Evolutionary conservation across 2,888 invertebrate species (phyloP), one percentile per base, ranked within the genome.

Genomic region (Acanthoscelides obtectus): DNA sequence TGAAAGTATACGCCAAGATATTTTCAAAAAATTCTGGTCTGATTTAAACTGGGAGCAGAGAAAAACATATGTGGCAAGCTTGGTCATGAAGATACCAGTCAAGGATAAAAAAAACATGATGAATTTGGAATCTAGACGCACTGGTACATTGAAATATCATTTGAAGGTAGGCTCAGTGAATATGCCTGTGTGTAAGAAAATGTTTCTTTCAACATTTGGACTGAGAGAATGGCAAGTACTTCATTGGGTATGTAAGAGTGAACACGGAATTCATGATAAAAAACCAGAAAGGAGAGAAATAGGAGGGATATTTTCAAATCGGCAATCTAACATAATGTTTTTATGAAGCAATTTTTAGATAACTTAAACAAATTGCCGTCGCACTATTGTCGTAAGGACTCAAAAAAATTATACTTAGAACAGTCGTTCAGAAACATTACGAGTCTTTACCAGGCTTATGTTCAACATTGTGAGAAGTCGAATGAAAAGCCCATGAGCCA

Each of bases 401-500:
- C 71, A 2, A 22, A 69, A 20, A 69, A 71, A 69, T 25, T 71
- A 45, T 72, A 72, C 64, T 67, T 72, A 63, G 71, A 72, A 20
- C 20, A 69, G 69, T 66, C 45, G 17, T 69, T 72, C 25, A 27
- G n/a, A n/a, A 69, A 22, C 20, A 22, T 72, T 45, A 72, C 22
- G 8, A 64, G 67, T 27, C 45, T 72, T 17, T 72, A 72, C 67
- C 63, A 69, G 22, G 66, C 67, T 22, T 69, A 68, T 64, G 25
- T 67, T 19, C 69, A 72, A n/a, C 1, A 12, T n/a, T 72, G 71
- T 63, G 27, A 69, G 67, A 64, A 71, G 45, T 22, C 21, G n/a
- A 69, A 64, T 64, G 64, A 69, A 64, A 64, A 21, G 22, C 64
- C 22, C 21, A 69, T 69, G 69, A 64, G 69, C 22, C 69, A 69